These are phyloP conservation scores for Crenichthys baileyi DNA, from an alignment of 2,797 vertebrate species.

Conservation along the genomic window DNA sequence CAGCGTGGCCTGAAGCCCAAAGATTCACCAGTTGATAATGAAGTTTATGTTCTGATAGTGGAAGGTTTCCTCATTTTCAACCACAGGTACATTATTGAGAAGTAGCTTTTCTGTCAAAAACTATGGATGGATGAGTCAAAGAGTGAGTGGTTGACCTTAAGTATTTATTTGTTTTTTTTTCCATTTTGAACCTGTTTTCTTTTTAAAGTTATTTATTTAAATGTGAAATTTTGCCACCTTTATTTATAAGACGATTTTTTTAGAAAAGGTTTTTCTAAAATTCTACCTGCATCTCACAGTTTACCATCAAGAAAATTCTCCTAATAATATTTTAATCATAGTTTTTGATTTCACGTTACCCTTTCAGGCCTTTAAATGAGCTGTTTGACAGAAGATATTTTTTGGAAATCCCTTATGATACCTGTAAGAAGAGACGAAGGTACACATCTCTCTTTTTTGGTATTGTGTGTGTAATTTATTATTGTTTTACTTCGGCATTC, in stretches of 20 bases:
- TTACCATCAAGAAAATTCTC: not conserved
- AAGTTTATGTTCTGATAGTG: slow-evolving; percentile 85
- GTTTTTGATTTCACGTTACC: not conserved
- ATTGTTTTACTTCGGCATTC: not conserved
- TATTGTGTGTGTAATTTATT: not conserved
- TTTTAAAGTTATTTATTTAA: not conserved
- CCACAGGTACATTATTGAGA: slow-evolving; percentile 81
- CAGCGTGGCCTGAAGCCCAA: slow-evolving; percentile 36
- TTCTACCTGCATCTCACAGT: not conserved
- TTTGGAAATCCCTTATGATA: slow-evolving; percentile 90
- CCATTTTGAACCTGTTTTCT: not conserved
- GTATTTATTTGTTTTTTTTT: not conserved
- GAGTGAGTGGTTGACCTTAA: not conserved
- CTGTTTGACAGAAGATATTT: slow-evolving; percentile 90
- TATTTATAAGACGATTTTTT: not conserved
- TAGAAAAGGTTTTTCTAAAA: no score
- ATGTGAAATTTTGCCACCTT: not conserved
- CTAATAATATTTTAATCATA: not conserved
- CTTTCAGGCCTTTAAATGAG: slow-evolving; percentile 85
- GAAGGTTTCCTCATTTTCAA: slow-evolving; percentile 97
- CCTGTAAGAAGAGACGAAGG: slow-evolving; percentile 90
- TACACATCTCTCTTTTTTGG: not conserved
- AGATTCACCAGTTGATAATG: slow-evolving; percentile 16
- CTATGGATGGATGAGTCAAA: not conserved
- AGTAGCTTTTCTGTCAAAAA: not conserved